Evolutionary conservation across 2,888 invertebrate genomes (phyloP).

Genomic region (Timema cristinae): DNA sequence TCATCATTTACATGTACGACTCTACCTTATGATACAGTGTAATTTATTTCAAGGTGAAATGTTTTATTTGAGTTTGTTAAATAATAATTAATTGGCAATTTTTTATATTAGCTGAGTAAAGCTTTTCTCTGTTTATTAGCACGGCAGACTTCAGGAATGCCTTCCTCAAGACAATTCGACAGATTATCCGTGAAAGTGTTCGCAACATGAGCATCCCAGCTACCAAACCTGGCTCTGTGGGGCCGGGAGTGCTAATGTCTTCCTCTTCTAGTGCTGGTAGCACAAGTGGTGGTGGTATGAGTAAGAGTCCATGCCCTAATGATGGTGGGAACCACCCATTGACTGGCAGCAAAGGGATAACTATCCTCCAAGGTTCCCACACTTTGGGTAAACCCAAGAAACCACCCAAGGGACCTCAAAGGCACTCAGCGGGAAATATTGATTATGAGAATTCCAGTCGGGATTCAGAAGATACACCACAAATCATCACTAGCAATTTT

Average conservation of each 20-base stretch:
- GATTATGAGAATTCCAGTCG: conserved; percentile 66
- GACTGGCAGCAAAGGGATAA: conserved; percentile 30
- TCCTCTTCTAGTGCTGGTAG: background rate
- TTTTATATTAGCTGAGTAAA: background rate
- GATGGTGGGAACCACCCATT: conserved; percentile 24
- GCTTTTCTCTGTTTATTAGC: conserved; percentile 49
- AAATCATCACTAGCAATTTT: conserved; percentile 53
- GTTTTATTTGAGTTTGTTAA: background rate
- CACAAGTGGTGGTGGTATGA: background rate
- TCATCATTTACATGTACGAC: background rate
- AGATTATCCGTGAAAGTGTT: conserved; percentile 95
- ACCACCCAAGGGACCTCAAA: conserved; percentile 64
- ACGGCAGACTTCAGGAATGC: conserved; percentile 95
- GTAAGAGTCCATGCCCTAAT: conserved; percentile 29
- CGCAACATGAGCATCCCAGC: conserved; percentile 94
- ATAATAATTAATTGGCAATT: background rate
- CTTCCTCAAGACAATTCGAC: conserved; percentile 93
- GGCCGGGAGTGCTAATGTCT: conserved; percentile 34
- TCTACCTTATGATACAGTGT: background rate
- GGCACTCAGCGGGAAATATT: conserved; percentile 79
- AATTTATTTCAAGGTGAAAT: background rate
- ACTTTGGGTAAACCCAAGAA: conserved; percentile 79
- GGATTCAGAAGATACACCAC: conserved; percentile 58
- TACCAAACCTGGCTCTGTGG: conserved; percentile 50
- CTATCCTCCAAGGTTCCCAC: conserved; percentile 70